phyloP scores from a whole-genome alignment of 53 echinoderm and acorn worm species.

The Glandiceps talaboti region DNA sequence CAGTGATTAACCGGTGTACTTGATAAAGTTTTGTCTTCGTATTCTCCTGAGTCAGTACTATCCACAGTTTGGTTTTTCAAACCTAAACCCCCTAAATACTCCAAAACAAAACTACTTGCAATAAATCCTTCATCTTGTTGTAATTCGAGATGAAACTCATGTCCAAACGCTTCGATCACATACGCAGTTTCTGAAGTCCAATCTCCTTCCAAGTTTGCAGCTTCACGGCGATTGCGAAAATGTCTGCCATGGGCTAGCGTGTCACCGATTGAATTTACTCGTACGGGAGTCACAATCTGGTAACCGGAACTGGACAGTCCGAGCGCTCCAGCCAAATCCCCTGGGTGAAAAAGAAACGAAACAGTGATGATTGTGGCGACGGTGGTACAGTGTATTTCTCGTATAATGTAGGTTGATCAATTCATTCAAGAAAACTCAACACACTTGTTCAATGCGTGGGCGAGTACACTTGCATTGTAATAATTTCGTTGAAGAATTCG shows the following conservation, averaged over 20 bases:
- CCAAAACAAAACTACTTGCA: conserved; percentile 58
- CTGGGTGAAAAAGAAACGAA: background rate
- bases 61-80: conserved; percentile 6
- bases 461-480: no score
- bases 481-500: no score
- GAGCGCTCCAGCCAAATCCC: background rate
- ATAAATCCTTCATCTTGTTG: conserved; percentile 59
- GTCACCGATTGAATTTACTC: conserved; percentile 24
- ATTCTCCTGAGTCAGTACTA: conserved; percentile 19
- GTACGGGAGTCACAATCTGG: conserved; percentile 59
- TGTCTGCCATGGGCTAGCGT: conserved; percentile 35
- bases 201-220: conserved; percentile 12
- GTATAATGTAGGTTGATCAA: no score
- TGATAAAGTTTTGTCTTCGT: conserved; percentile 3
- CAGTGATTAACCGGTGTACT: conserved; percentile 42
- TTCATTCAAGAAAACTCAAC: no score
- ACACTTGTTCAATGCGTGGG: no score
- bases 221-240: conserved; percentile 30
- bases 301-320: conserved; percentile 11
- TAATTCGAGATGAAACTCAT: conserved; percentile 57
- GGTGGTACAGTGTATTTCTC: no score
- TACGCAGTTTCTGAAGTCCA: conserved; percentile 21
- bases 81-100: conserved; percentile 39
- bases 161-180: conserved; percentile 70
- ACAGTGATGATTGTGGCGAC: no score